Conservation (phyloP, 2,797 vertebrate genomes). For the Orestias chungarensis region DNA sequence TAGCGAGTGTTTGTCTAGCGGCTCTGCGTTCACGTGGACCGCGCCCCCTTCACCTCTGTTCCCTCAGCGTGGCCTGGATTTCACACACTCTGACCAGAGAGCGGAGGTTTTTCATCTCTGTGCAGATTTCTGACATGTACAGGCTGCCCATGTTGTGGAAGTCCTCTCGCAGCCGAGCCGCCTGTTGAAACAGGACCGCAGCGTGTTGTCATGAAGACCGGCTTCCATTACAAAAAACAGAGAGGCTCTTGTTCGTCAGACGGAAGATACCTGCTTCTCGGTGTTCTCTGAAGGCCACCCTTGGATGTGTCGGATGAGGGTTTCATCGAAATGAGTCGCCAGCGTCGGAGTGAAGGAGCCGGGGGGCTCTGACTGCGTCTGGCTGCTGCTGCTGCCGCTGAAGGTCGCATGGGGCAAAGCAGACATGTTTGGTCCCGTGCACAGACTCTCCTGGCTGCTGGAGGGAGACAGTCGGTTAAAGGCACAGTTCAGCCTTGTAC, state of each 20-base stretch:
- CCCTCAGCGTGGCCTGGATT: slow-evolving; percentile 98
- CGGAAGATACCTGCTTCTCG: slow-evolving; percentile 90
- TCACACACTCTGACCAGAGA: slow-evolving; percentile 99
- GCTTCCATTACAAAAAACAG: no score
- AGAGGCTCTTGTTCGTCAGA: not conserved
- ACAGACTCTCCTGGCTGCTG: slow-evolving; percentile 90
- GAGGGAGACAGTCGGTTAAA: slow-evolving; percentile 16
- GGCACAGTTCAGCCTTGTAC: not conserved
- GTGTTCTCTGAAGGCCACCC: slow-evolving; percentile 98
- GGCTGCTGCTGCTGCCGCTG: slow-evolving; percentile 45
- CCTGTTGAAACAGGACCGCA: slow-evolving; percentile 70
- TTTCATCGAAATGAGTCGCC: slow-evolving; percentile 96
- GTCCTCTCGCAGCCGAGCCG: slow-evolving; percentile 93
- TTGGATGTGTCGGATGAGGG: slow-evolving; percentile 97
- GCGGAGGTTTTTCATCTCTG: slow-evolving; percentile 98
- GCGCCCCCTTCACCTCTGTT: slow-evolving; percentile 87
- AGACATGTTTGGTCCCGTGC: slow-evolving; percentile 85
- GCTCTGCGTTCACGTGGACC: not conserved
- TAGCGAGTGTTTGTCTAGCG: not conserved
- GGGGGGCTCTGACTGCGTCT: slow-evolving; percentile 79
- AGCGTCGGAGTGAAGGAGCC: slow-evolving; percentile 92
- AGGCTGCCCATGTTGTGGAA: slow-evolving; percentile 97
- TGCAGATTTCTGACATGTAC: slow-evolving; percentile 99
- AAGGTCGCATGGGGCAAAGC: slow-evolving; percentile 49
- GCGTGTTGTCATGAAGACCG: not conserved